Percentiles rank a stretch among this genome's conserved stretches.
phyloP scores from a whole-genome alignment of 2,888 invertebrate genomes.

The Melinaea menophilus region DNA sequence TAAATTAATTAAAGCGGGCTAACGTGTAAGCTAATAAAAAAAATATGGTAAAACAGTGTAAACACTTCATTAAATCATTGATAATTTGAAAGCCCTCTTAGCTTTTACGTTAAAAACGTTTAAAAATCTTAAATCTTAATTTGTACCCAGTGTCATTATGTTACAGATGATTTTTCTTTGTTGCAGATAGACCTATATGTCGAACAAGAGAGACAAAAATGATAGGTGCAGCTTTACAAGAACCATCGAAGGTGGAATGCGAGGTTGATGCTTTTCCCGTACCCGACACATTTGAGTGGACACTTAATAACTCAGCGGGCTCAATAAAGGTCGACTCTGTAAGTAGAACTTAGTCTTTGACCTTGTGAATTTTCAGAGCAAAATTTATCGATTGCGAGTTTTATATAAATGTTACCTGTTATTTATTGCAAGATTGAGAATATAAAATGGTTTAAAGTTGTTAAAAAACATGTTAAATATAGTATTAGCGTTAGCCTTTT shows the following conservation, averaged over 20 bases:
- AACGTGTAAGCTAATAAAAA: too few species aligned
- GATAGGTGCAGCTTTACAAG: conserved; percentile 90
- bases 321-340: conserved; percentile 82
- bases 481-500: not conserved
- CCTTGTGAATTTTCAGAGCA: conserved; percentile 15
- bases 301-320: conserved; percentile 92
- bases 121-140: not conserved
- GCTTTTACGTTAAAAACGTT: too few species aligned
- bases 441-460: too few species aligned
- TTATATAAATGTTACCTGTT: too few species aligned
- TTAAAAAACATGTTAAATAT: too few species aligned
- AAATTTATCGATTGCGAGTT: too few species aligned
- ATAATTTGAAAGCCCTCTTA: too few species aligned
- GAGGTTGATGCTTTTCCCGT: conserved; percentile 92
- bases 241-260: conserved; percentile 87
- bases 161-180: conserved; percentile 14
- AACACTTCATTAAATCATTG: too few species aligned
- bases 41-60: too few species aligned
- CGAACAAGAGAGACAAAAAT: conserved; percentile 87
- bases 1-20: too few species aligned
- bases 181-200: conserved; percentile 89
- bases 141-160: not conserved
- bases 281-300: conserved; percentile 91
- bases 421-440: too few species aligned
- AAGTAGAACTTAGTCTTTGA: conserved; percentile 39